phyloP scores from a whole-genome alignment of 30 jellyfish, hydroid and myxozoan genomes.

The Nemopilema nomurai region DNA sequence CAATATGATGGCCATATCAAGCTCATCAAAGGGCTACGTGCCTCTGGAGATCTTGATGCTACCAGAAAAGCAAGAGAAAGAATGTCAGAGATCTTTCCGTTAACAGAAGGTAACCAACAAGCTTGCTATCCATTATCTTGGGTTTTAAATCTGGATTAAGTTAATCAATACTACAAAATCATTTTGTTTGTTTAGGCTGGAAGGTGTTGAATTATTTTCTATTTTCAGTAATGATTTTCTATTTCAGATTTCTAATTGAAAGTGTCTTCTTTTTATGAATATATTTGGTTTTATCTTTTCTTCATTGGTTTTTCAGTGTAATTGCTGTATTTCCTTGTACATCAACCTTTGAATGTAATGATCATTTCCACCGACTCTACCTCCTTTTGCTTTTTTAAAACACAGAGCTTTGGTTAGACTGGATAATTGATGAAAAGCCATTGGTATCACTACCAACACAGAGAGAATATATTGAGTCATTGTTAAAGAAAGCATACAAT shows the following conservation, averaged over 20 bases:
- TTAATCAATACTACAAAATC: not conserved
- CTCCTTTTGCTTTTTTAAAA: not conserved
- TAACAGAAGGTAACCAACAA: slow-evolving; percentile 73
- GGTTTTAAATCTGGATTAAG: too few species aligned
- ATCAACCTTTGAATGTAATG: not conserved
- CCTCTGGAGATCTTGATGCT: slow-evolving; percentile 75
- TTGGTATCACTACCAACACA: slow-evolving; percentile 83
- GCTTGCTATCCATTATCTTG: not conserved
- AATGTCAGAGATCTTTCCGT: slow-evolving; percentile 91
- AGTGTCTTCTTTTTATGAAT: too few species aligned
- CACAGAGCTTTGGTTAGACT: slow-evolving; percentile 90
- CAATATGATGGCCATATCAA: slow-evolving; percentile 82
- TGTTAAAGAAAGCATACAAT: slow-evolving; percentile 83
- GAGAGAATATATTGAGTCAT: slow-evolving; percentile 51
- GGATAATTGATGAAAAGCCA: slow-evolving; percentile 92
- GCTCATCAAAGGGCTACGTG: slow-evolving; percentile 62
- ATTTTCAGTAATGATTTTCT: too few species aligned
- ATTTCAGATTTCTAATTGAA: too few species aligned
- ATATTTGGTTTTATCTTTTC: too few species aligned
- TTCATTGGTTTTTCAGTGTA: not conserved
- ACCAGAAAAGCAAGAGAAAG: slow-evolving; percentile 87
- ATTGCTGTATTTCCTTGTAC: not conserved
- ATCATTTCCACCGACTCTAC: not conserved
- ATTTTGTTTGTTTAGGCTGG: not conserved
- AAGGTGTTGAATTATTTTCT: too few species aligned